Conservation (phyloP, 1,140 invertebrate genomes). For the Lethocerus indicus region DNA sequence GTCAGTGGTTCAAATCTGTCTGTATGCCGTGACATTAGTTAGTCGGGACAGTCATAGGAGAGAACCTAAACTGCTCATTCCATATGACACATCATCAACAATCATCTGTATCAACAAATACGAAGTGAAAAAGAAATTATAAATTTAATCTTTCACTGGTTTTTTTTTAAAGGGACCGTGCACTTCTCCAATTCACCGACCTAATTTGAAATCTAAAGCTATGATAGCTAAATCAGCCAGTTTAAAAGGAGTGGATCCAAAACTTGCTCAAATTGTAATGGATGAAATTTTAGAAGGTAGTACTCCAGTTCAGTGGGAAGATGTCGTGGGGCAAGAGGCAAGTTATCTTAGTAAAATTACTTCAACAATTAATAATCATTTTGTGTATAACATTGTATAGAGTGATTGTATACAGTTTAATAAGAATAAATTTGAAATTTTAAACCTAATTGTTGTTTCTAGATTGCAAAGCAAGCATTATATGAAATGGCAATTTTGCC, state of each 20-base stretch:
- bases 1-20: no score
- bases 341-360: no score
- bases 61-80: no score
- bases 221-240: constrained; percentile 27
- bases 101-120: no score
- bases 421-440: background rate
- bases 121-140: no score
- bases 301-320: constrained; percentile 74
- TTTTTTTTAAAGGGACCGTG: constrained; percentile 21
- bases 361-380: no score
- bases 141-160: no score
- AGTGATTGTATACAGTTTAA: background rate
- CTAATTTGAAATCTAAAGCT: constrained; percentile 29
- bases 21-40: no score
- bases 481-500: constrained; percentile 96
- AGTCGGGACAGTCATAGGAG: no score
- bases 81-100: no score
- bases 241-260: constrained; percentile 70
- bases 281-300: constrained; percentile 65
- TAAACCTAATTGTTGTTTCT: constrained; percentile 15
- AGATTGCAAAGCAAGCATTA: constrained; percentile 84
- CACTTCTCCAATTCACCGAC: constrained; percentile 42
- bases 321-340: constrained; percentile 78
- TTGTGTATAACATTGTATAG: background rate
- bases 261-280: constrained; percentile 64